Evolutionary conservation across 2,797 vertebrate species (phyloP).

Genomic region (Prionace glauca): DNA sequence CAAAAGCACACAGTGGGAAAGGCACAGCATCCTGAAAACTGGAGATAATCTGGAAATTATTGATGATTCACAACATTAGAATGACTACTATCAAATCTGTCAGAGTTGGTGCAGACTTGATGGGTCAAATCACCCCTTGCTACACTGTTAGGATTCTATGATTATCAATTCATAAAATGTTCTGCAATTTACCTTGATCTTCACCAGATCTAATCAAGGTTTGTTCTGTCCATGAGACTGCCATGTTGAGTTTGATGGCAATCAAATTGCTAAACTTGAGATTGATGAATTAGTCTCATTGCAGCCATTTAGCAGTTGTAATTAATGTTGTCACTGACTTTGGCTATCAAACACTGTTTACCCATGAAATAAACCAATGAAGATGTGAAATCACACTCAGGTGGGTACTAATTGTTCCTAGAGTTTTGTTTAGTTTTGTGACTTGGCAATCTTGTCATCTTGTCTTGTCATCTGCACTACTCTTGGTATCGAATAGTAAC

Average conservation of each 20-base stretch:
- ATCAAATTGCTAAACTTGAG: background rate
- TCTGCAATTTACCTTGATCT: background rate
- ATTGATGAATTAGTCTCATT: background rate
- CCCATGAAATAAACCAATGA: background rate
- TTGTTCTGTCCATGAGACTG: background rate
- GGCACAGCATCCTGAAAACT: background rate
- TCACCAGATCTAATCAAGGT: background rate
- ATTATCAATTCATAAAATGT: background rate
- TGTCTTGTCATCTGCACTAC: background rate
- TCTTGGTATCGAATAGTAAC: background rate
- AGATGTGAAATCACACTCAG: background rate
- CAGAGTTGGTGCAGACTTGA: too few relatives aligned
- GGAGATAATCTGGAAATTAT: background rate
- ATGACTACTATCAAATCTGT: background rate
- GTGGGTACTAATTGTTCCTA: background rate
- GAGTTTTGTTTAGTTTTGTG: background rate
- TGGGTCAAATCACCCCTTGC: too few relatives aligned
- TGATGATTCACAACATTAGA: background rate
- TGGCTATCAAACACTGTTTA: background rate
- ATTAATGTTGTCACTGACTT: background rate
- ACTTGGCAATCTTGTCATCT: background rate
- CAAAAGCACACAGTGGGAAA: too few relatives aligned
- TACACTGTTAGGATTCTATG: too few relatives aligned
- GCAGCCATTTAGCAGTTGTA: background rate
- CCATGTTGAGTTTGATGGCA: background rate